Evolutionary conservation across 2,888 invertebrate genomes (phyloP).

Genomic region (Cotesia congregata): DNA sequence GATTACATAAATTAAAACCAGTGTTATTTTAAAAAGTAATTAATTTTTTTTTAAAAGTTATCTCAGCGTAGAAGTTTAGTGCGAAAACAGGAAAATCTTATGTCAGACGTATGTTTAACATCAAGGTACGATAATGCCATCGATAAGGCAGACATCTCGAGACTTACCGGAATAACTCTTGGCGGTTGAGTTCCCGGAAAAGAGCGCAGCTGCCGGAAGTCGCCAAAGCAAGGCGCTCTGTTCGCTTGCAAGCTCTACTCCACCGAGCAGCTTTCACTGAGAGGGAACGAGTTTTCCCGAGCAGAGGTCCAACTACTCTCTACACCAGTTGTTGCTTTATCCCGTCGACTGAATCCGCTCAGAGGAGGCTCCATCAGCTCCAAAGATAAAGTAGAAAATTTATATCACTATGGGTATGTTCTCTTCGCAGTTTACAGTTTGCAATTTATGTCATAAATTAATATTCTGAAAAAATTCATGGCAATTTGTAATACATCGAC

Average conservation of each 20-base stretch:
- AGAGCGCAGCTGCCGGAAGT: conserved; percentile 63
- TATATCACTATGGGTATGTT: neutral
- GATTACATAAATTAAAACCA: conserved; percentile 27
- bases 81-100: conserved; percentile 1
- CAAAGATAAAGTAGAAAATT: conserved; percentile 49
- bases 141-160: conserved; percentile 62
- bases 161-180: conserved; percentile 51
- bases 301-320: conserved; percentile 35
- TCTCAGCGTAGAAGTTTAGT: neutral
- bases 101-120: conserved; percentile 5
- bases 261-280: conserved; percentile 55
- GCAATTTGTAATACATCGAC: neutral
- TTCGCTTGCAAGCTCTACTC: conserved; percentile 58
- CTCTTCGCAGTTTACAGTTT: too few relatives aligned
- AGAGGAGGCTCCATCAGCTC: conserved; percentile 33
- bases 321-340: conserved; percentile 46
- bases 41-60: neutral
- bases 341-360: conserved; percentile 41
- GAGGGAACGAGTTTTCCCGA: conserved; percentile 40
- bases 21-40: neutral
- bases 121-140: conserved; percentile 32
- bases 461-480: neutral
- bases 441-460: neutral
- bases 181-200: conserved; percentile 57
- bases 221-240: conserved; percentile 62